Evolutionary conservation across 2,888 invertebrate species (phyloP).

Genomic region (Priapulus caudatus): DNA sequence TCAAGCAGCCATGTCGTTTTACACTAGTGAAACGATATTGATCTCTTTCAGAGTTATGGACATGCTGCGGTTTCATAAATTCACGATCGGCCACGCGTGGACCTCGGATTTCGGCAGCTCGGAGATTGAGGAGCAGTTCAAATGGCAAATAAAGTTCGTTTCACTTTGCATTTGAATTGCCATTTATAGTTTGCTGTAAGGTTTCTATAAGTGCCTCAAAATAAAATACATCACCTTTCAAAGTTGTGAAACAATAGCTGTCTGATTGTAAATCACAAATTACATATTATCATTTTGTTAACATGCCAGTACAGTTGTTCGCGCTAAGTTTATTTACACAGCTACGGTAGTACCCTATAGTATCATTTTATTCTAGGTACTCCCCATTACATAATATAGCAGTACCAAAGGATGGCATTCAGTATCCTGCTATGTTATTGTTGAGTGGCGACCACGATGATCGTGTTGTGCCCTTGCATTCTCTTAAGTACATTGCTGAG

Average conservation of each 20-base stretch:
- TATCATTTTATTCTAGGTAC: no score
- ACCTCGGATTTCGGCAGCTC: constrained; percentile 87
- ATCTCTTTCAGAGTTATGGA: constrained; percentile 66
- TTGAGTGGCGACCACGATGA: constrained; percentile 95
- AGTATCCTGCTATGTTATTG: constrained; percentile 82
- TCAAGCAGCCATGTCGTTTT: no score
- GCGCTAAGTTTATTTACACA: no score
- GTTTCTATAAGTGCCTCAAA: neutral
- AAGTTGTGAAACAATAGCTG: no score
- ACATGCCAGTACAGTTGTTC: no score
- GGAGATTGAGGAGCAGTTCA: constrained; percentile 68
- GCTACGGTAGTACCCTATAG: no score
- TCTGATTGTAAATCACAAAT: no score
- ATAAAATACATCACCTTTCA: neutral
- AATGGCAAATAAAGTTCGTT: constrained; percentile 56
- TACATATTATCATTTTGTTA: no score
- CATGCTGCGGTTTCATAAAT: constrained; percentile 93
- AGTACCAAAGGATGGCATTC: constrained; percentile 45
- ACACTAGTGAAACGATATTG: no score
- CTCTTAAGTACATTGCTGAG: constrained; percentile 82
- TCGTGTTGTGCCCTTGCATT: constrained; percentile 92
- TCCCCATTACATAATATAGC: constrained; percentile 87
- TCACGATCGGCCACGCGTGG: constrained; percentile 96
- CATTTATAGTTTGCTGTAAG: neutral
- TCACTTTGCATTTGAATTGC: neutral